phyloP scores from a whole-genome alignment of 2,113 vertebrate species.

The Zootoca vivipara region DNA sequence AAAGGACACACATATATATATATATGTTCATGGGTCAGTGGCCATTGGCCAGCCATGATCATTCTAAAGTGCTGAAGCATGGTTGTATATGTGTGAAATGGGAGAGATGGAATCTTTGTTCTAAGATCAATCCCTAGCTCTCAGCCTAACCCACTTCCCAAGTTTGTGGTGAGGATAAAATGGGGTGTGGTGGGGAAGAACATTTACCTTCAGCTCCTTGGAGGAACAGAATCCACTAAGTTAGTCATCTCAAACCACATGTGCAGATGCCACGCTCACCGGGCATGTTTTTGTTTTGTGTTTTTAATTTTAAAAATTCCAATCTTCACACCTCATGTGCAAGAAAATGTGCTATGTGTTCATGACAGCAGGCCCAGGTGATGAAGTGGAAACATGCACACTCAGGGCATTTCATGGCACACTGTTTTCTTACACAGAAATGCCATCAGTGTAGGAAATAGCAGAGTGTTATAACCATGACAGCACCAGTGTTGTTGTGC shows the following conservation, averaged over 20 bases:
- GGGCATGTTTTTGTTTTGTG: not conserved
- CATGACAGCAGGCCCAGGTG: not conserved
- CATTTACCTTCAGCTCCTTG: no score
- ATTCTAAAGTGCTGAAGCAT: not conserved
- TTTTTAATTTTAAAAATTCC: no score
- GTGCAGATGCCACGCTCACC: not conserved
- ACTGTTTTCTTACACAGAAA: not conserved
- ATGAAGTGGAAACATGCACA: not conserved
- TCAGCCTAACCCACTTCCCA: no score
- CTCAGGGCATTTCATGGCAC: not conserved
- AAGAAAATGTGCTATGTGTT: not conserved
- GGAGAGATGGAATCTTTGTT: not conserved
- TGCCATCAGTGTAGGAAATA: not conserved
- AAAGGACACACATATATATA: not conserved
- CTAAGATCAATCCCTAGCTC: no score
- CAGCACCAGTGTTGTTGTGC: not conserved
- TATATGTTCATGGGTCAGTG: not conserved
- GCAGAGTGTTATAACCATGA: not conserved
- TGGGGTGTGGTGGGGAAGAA: no score
- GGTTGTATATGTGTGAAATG: no score
- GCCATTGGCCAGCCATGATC: not conserved
- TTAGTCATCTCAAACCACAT: no score
- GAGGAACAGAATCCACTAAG: no score
- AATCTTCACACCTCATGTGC: not conserved
- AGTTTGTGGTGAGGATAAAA: no score